Conservation (phyloP, 2,888 invertebrate genomes). For the Caenorhabditis japonica region DNA sequence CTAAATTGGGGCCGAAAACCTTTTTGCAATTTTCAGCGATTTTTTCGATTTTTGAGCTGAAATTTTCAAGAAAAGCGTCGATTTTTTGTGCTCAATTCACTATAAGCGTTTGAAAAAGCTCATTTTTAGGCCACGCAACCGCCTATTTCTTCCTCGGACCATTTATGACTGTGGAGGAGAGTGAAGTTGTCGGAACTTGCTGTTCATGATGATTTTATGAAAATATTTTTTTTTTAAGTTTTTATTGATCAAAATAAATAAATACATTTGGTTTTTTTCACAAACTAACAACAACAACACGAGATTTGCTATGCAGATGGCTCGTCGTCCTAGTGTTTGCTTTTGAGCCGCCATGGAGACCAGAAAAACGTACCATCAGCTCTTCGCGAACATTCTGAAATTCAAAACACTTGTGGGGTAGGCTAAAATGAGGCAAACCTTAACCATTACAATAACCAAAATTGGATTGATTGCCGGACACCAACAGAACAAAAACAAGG, state of each 20-base stretch:
- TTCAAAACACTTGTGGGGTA: not conserved
- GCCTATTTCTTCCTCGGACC: slow-evolving; percentile 45
- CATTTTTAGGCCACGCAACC: slow-evolving; percentile 28
- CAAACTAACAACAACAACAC: slow-evolving; percentile 10
- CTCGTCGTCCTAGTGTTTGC: slow-evolving; percentile 9
- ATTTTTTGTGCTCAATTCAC: too few relatives aligned
- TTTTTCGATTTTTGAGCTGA: too few relatives aligned
- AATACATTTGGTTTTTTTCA: not conserved
- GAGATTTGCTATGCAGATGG: not conserved
- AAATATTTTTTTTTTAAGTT: not conserved
- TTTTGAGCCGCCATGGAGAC: slow-evolving; percentile 2
- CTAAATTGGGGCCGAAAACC: too few relatives aligned
- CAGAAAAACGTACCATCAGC: too few relatives aligned
- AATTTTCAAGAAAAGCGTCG: too few relatives aligned
- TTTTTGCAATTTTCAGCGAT: too few relatives aligned
- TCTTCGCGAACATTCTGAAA: slow-evolving; percentile 37
- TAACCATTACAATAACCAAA: slow-evolving; percentile 38
- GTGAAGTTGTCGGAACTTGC: slow-evolving; percentile 37
- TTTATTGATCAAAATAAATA: not conserved
- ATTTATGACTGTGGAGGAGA: slow-evolving; percentile 39
- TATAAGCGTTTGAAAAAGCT: too few relatives aligned
- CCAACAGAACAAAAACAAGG: slow-evolving; percentile 43
- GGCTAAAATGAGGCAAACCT: slow-evolving; percentile 2
- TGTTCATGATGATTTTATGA: slow-evolving; percentile 15
- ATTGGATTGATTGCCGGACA: slow-evolving; percentile 49